phyloP scores from a whole-genome alignment of 1,140 invertebrate genomes.

The Coboldia fuscipes region DNA sequence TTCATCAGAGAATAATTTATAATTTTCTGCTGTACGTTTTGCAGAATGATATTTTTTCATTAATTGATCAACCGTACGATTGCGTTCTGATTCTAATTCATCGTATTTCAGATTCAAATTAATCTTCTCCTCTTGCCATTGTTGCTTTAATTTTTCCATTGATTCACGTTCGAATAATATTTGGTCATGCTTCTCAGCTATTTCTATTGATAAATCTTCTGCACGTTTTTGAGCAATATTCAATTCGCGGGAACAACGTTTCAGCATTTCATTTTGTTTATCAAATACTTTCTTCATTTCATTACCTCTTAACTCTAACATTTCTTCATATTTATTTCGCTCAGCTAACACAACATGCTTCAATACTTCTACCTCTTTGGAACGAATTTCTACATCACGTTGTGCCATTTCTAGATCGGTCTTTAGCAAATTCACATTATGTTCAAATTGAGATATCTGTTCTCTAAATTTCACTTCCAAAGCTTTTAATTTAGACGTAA shows the following conservation, averaged over 20 bases:
- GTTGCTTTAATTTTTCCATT: constrained; percentile 16
- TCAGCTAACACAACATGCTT: constrained; percentile 30
- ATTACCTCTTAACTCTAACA: constrained; percentile 21
- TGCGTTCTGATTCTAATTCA: constrained; percentile 8
- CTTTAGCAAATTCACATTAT: constrained; percentile 25
- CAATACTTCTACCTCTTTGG: constrained; percentile 27
- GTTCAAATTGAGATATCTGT: constrained; percentile 23
- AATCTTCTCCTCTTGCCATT: constrained; percentile 14
- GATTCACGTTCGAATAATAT: constrained; percentile 16
- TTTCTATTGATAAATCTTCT: constrained; percentile 7
- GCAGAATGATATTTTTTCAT: constrained; percentile 30
- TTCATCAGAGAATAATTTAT: no score
- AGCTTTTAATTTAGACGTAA: constrained; percentile 28
- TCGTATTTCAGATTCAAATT: constrained; percentile 7
- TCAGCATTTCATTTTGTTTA: constrained; percentile 9
- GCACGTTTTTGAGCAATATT: constrained; percentile 11
- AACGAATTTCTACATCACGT: constrained; percentile 7
- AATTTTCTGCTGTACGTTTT: constrained; percentile 29
- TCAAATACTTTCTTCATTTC: constrained; percentile 6
- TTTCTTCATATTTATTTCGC: constrained; percentile 25
- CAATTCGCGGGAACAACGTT: constrained; percentile 12
- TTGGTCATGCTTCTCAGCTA: constrained; percentile 14
- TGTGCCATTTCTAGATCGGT: constrained; percentile 6
- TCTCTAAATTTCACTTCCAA: constrained; percentile 26
- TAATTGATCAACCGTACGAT: constrained; percentile 15